These are phyloP conservation scores for Clarias fuscus DNA, from an alignment of 2,797 vertebrate genomes.

Conservation along the genomic window DNA sequence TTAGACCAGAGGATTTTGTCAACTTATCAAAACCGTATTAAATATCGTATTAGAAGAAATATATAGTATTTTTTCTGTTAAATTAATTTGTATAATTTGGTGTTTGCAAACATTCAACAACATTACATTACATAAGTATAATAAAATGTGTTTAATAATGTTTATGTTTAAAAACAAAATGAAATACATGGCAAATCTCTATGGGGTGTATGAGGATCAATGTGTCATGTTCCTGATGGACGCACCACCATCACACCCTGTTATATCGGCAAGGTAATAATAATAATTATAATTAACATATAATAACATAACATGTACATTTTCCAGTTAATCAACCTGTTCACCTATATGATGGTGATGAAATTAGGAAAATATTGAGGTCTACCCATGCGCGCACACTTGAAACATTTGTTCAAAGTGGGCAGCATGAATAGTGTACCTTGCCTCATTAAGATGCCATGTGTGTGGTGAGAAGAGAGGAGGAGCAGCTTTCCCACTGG, in stretches of 20 bases:
- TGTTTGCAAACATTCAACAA: background rate
- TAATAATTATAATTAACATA: background rate
- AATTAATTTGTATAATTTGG: too few relatives aligned
- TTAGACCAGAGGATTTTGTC: background rate
- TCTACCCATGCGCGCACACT: constrained; percentile 15
- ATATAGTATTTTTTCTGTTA: too few relatives aligned
- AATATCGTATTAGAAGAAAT: too few relatives aligned
- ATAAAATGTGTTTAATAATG: too few relatives aligned
- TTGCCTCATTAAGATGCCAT: constrained; percentile 72
- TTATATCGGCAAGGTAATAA: background rate
- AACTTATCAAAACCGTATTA: too few relatives aligned
- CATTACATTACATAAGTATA: background rate
- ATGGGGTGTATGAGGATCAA: background rate
- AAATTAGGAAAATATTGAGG: background rate
- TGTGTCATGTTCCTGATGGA: background rate
- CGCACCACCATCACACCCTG: background rate
- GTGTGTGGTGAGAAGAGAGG: constrained; percentile 73
- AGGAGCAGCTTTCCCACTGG: constrained; percentile 70
- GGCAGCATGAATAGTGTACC: constrained; percentile 44
- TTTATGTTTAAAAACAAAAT: background rate
- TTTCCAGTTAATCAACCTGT: background rate
- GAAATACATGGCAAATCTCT: background rate
- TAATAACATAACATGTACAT: background rate
- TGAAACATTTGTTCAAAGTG: constrained; percentile 49
- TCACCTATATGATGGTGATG: background rate